Base-by-base conservation (phyloP, 2,113 vertebrate genomes). In the Platysteira castanea region DNA sequence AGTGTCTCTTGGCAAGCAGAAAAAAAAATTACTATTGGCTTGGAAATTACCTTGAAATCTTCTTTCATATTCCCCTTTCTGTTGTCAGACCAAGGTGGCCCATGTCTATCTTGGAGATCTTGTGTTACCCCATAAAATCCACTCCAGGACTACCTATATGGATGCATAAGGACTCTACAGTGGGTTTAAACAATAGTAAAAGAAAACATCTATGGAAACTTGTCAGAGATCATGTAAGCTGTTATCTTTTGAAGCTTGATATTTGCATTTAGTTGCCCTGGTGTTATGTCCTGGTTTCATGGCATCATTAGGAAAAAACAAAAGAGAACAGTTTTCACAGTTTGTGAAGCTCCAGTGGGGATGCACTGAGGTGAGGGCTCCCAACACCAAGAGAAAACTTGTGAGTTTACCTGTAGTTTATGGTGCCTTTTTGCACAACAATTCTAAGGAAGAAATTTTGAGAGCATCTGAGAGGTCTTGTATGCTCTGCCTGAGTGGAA, bases 141-240 rank as follows among this genome's bases (percentile, higher is more conserved):
- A 23, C 18, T 5, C 6, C 2, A n/a, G 37, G 15, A 35, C 14
- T 65, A 8, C 22, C 28, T 56, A 3, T 6, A 9, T 0, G 0
- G 61, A 28, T 28, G 17, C 18, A 11, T 16, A 39, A 68, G 44
- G 46, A 67, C 24, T 53, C 46, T 68, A 53, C 24, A 60, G 35
- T 39, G 23, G 15, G 2, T 53, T 92, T 63, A 49, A 61, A 26
- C 11, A 28, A 18, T 49, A 60, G 23, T 27, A 49, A 75, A 82
- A 85, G 26, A 75, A 76, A 81, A 70, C 1, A 37, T 31, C 9
- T 46, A 13, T 19, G 30, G 37, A 73, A 81, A 33, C 23, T 35
- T 84, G 18, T 39, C 24, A 42, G 46, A 73, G 57, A 28, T 67
- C 23, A 46, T 11, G 37, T 26, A 57, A 41, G 9, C 12, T 63